Percentiles rank a stretch among this genome's conserved stretches.
Evolutionary conservation across 2,888 invertebrate genomes (phyloP).

Genomic region (Crepidodera aurea): DNA sequence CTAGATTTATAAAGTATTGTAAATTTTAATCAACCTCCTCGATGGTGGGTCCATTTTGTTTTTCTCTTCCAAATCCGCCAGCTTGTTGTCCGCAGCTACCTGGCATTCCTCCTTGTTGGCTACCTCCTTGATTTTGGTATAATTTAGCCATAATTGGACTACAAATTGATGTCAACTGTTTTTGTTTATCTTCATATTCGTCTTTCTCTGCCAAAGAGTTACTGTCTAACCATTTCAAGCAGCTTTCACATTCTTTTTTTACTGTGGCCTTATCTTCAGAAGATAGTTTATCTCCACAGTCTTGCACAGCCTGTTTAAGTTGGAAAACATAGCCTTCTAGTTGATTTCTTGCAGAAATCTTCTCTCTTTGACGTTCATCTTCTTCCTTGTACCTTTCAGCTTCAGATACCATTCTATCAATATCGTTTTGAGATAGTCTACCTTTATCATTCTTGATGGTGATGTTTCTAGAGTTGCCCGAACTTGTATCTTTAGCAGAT

Average conservation of each 20-base stretch:
- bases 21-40: slow-evolving; percentile 31
- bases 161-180: slow-evolving; percentile 62
- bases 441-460: slow-evolving; percentile 86
- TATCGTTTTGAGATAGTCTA: too few relatives aligned
- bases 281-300: too few relatives aligned
- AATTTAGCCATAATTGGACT: slow-evolving; percentile 70
- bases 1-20: too few relatives aligned
- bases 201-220: slow-evolving; percentile 70
- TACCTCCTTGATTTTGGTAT: slow-evolving; percentile 51
- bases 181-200: slow-evolving; percentile 69
- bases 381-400: too few relatives aligned
- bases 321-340: slow-evolving; percentile 75
- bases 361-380: slow-evolving; percentile 73
- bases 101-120: neutral
- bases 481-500: slow-evolving; percentile 67
- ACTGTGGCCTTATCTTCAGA: slow-evolving; percentile 67
- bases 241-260: too few relatives aligned
- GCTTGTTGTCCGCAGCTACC: slow-evolving; percentile 30
- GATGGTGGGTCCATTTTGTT: slow-evolving; percentile 21
- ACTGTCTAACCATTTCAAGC: too few relatives aligned
- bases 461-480: slow-evolving; percentile 75
- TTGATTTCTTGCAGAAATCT: slow-evolving; percentile 74
- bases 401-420: too few relatives aligned
- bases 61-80: slow-evolving; percentile 23
- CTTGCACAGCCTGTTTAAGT: slow-evolving; percentile 74